A percentile compares a stretch with the other conserved stretches of the same genome.
These are phyloP conservation scores for Atta colombica DNA, from an alignment of 1,140 invertebrate species.

Conservation along the genomic window DNA sequence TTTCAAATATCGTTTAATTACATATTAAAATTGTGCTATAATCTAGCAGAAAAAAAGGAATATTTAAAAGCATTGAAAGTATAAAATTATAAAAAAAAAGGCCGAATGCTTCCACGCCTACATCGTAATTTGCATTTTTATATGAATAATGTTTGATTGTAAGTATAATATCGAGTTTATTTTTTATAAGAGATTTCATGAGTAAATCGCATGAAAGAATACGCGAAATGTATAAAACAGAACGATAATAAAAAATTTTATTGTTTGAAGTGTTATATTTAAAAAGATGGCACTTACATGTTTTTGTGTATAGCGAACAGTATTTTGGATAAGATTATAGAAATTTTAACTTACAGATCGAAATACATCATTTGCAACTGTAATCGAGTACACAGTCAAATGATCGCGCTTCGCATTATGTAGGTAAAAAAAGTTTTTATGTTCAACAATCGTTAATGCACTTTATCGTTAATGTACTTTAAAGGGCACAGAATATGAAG, in stretches of 20 bases:
- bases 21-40: neutral
- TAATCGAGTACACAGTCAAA: slow-evolving; percentile 42
- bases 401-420: slow-evolving; percentile 37
- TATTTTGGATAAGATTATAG: slow-evolving; percentile 4
- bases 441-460: neutral
- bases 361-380: slow-evolving; percentile 40
- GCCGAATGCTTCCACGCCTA: neutral
- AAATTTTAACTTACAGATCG: slow-evolving; percentile 24
- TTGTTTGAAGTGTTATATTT: slow-evolving; percentile 51
- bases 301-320: slow-evolving; percentile 26
- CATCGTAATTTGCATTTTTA: slow-evolving; percentile 13
- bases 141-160: neutral
- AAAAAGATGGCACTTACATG: slow-evolving; percentile 52
- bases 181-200: neutral
- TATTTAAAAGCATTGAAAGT: neutral
- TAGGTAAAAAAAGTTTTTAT: neutral
- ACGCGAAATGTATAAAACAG: slow-evolving; percentile 41
- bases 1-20: neutral
- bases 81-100: neutral
- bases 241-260: slow-evolving; percentile 38
- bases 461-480: neutral
- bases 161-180: neutral
- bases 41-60: neutral
- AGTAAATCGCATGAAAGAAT: neutral
- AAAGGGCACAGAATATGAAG: slow-evolving; percentile 2